These are phyloP conservation scores for Exephanes ischioxanthus DNA, from an alignment of 2,888 invertebrate genomes.

Conservation along the genomic window DNA sequence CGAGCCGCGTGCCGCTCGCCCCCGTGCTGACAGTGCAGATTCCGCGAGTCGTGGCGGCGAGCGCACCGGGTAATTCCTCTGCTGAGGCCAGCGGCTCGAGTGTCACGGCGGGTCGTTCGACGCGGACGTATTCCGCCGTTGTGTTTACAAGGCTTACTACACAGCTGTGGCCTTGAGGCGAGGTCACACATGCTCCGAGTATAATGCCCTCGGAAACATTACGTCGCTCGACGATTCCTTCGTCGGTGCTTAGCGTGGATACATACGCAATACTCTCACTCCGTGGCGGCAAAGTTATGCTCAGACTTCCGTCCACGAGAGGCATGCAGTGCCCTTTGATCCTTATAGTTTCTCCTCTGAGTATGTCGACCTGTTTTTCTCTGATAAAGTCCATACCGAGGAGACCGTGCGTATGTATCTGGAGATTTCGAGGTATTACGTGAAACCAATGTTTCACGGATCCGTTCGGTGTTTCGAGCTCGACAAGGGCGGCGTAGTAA, in stretches of 20 bases:
- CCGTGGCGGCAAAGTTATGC: neutral
- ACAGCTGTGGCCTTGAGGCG: conserved; percentile 21
- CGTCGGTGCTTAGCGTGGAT: neutral
- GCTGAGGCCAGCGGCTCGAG: too few relatives aligned
- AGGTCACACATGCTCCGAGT: neutral
- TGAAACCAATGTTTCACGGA: neutral
- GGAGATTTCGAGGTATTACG: neutral
- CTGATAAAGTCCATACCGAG: conserved; percentile 25
- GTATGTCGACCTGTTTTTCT: conserved; percentile 9
- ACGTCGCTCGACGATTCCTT: neutral
- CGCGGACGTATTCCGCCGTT: too few relatives aligned
- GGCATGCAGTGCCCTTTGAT: conserved; percentile 16
- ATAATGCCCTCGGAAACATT: neutral
- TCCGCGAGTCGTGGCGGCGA: neutral
- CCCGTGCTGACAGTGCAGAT: too few relatives aligned
- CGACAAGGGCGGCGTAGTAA: neutral
- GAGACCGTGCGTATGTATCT: neutral
- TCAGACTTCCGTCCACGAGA: neutral
- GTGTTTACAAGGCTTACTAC: neutral
- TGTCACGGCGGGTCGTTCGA: too few relatives aligned
- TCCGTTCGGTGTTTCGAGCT: neutral
- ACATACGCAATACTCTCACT: neutral
- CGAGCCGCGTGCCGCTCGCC: too few relatives aligned
- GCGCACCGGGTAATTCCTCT: too few relatives aligned
- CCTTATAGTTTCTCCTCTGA: neutral